Base-by-base conservation (phyloP, 2,888 invertebrate genomes). In the Cinara cedri region DNA sequence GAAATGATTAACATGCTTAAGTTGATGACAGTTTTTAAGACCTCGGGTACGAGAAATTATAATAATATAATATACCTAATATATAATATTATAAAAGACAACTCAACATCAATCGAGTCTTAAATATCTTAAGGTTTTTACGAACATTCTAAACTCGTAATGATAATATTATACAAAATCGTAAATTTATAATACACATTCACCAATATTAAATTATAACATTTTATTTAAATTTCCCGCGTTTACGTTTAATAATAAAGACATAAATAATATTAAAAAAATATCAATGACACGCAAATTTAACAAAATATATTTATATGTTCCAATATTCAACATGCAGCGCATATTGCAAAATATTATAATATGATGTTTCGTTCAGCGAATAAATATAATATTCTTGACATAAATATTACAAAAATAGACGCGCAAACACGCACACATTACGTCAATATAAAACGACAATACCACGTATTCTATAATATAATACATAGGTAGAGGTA, bases 1-100 rank as follows among this genome's bases (percentile, higher is more conserved):
- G 26, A 72, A 60, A 60, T 72, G 60, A 60, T 72, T 72, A 72
- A 72, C 72, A 72, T 72, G 26, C 14, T 26, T 26, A 60, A 72
- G 60, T 72, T 72, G 46, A 60, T 19, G 26, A 26, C 26, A 46
- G 60, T 9, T 72, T 46, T 57, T 46, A 72, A 72, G n/a, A 11
- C 71, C 57, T 21, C 24, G 11, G 68, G 68, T 26, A 55, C 44
- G 3, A 55, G 44, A 3, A 21, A 42, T 55, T 71, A 54, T 54
- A 54, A 34, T 34, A n/a, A 16, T n/a, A 55, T 6, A 21, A 55
- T 19, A 10, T n/a, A n/a, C n/a, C n/a, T n/a, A n/a, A n/a, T n/a
- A n/a, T n/a, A n/a, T n/a, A 55, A 24, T 24, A 24, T 57, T n/a
- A 57, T 46, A 46, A 57, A 72, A 13, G n/a, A 72, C 24, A 13